Base-by-base conservation (phyloP, 2,113 vertebrate genomes). In the Triplophysa rosa region DNA sequence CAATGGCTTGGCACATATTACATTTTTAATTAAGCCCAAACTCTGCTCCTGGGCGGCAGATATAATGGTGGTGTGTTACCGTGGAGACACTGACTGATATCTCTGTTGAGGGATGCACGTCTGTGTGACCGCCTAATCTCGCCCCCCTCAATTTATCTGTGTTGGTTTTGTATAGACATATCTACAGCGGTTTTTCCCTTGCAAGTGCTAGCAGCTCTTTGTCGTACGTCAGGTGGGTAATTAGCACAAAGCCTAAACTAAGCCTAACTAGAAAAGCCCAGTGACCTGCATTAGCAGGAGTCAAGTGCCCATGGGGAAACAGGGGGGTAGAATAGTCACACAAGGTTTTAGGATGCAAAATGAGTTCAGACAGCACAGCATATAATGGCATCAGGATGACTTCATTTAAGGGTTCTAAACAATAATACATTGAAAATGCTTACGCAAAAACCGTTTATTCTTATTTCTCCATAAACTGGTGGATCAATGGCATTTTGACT, bases 1-100 rank as follows among this genome's bases (percentile, higher is more conserved):
- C 71, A 64, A 64, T 76, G 59, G 79, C 45, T 16, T 62, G 58
- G 58, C 71, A 74, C 62, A 74, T 74, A 73, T 70, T 78, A 63
- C 76, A 79, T 70, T 67, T 61, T 85, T 87, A 82, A 85, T 84
- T 82, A 88, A 78, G 78, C 61, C 63, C 13, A 56, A 64, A 40
- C 49, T 52, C 58, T 61, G 78, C 73, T 81, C 62, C 82, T 80
- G 70, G 69, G 76, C n/a, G 56, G 77, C 47, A 78, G 80, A 65
- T 70, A 81, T 74, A 74, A 74, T 78, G 74, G 29, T 82, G 74
- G 24, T 54, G 54, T 19, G 54, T 73, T 81, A 79, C 67, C 72
- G 78, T 66, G 47, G 75, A 81, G 67, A 69, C 11, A 66, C 45
- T 74, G 77, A 77, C 52, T 78, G 65, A 79, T 81, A 71, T 77